Evolutionary conservation across 2,888 invertebrate species (phyloP).

Genomic region (Ptilodon capucinus): DNA sequence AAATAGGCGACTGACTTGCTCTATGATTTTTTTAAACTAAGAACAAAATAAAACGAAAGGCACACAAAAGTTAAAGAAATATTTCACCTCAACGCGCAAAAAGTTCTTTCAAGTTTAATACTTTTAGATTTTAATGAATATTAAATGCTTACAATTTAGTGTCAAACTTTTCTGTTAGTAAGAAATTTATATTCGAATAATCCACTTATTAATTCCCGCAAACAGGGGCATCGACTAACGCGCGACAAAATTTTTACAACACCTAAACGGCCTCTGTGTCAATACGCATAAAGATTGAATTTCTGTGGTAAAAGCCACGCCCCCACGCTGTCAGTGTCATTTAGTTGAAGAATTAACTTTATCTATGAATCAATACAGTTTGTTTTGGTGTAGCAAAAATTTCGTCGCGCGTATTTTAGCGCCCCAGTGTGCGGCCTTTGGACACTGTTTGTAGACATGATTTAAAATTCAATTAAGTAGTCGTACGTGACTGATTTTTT

Average conservation of each 20-base stretch:
- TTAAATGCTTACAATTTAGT: not conserved
- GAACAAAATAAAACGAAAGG: not conserved
- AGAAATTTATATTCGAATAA: not conserved
- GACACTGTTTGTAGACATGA: constrained; percentile 13
- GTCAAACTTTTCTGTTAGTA: not conserved
- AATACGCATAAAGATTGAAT: too few species aligned
- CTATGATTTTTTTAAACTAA: not conserved
- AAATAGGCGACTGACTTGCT: too few species aligned
- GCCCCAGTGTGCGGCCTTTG: too few species aligned
- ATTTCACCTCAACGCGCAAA: not conserved
- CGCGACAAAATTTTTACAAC: too few species aligned
- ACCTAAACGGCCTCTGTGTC: too few species aligned
- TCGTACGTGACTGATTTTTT: constrained; percentile 42
- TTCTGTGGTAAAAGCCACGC: too few species aligned
- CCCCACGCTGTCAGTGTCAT: too few species aligned
- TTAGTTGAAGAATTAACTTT: too few species aligned
- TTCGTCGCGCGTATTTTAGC: too few species aligned
- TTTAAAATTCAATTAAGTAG: constrained; percentile 52
- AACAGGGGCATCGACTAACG: constrained; percentile 1
- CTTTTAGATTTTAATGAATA: not conserved
- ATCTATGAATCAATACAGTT: too few species aligned
- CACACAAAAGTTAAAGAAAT: not conserved
- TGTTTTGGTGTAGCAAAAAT: too few species aligned
- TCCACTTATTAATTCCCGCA: constrained; percentile 2
- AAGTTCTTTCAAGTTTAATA: not conserved